phyloP scores from a whole-genome alignment of 2,797 vertebrate genomes.

The Neosilurus hyrtlii region DNA sequence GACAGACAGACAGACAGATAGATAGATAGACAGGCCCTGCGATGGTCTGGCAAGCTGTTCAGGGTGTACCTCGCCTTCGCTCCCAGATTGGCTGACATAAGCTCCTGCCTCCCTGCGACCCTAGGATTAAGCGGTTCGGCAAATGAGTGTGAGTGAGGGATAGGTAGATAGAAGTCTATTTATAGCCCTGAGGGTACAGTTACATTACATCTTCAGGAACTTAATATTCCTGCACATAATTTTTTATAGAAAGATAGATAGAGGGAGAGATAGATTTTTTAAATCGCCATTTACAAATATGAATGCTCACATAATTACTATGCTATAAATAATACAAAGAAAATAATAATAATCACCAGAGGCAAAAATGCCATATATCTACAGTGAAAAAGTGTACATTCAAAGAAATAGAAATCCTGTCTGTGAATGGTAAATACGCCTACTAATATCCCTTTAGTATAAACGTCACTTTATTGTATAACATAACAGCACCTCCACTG shows the following conservation, averaged over 20 bases:
- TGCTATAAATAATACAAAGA: neutral
- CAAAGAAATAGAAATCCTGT: neutral
- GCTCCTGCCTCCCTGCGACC: too few relatives aligned
- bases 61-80: too few relatives aligned
- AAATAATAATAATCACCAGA: neutral
- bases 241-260: neutral
- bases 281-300: neutral
- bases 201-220: neutral
- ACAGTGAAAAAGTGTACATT: neutral
- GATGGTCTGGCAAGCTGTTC: too few relatives aligned
- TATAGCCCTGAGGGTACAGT: neutral
- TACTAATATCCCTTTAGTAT: neutral
- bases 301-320: neutral
- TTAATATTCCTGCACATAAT: neutral
- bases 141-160: neutral
- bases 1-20: too few relatives aligned
- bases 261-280: neutral
- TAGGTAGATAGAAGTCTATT: neutral
- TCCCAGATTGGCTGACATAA: too few relatives aligned
- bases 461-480: neutral
- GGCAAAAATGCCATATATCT: neutral
- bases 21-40: neutral
- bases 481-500: neutral
- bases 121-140: too few relatives aligned
- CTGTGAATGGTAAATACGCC: neutral